Evolutionary conservation across 2,113 vertebrate genomes (phyloP).

Genomic region (Synchiropus splendidus): DNA sequence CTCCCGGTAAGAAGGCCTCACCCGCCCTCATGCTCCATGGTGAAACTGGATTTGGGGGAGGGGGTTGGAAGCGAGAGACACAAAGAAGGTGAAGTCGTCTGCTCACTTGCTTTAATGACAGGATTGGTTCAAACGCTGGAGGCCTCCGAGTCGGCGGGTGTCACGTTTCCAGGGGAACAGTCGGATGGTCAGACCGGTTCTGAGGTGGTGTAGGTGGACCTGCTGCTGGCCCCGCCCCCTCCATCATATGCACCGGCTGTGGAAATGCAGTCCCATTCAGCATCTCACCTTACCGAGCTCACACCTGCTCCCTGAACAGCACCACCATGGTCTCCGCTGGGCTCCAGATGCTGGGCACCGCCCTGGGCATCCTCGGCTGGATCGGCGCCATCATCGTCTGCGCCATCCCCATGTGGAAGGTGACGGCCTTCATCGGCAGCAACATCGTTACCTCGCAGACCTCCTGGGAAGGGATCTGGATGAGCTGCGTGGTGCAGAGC

Average conservation of each 20-base stretch:
- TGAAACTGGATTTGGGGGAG: not conserved
- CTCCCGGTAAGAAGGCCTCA: too few species aligned
- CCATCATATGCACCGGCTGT: constrained; percentile 22
- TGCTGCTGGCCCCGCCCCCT: not conserved
- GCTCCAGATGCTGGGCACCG: constrained; percentile 63
- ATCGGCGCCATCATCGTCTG: constrained; percentile 62
- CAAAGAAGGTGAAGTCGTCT: too few species aligned
- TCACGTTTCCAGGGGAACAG: not conserved
- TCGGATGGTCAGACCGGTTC: not conserved
- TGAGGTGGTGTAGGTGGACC: not conserved
- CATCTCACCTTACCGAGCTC: constrained; percentile 1
- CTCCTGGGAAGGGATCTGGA: constrained; percentile 69
- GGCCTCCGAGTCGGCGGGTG: too few species aligned
- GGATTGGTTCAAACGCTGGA: too few species aligned
- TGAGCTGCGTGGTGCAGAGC: constrained; percentile 69
- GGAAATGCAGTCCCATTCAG: constrained; percentile 12
- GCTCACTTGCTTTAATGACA: too few species aligned
- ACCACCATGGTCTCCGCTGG: constrained; percentile 64
- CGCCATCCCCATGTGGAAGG: constrained; percentile 68
- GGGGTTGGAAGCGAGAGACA: not conserved
- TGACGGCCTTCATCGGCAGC: constrained; percentile 66
- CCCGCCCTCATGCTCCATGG: not conserved
- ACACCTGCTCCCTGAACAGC: not conserved
- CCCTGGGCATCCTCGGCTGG: constrained; percentile 64
- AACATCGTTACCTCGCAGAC: constrained; percentile 67